A percentile compares a stretch with the other conserved stretches of the same genome.
Evolutionary conservation across 2,113 vertebrate genomes (phyloP).

Genomic region (Tyrannus savana): DNA sequence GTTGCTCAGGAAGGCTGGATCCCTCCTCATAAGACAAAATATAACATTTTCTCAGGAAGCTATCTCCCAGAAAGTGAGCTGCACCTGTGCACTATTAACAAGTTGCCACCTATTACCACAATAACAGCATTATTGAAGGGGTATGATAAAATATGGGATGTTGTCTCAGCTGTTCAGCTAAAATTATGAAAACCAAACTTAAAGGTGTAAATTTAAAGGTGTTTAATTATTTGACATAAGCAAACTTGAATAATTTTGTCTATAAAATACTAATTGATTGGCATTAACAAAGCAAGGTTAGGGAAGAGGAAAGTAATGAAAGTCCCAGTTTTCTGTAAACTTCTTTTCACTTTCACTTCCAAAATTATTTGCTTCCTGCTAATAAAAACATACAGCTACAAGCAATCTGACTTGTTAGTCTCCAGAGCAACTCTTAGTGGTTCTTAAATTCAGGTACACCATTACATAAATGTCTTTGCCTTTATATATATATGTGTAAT

Average conservation of each 20-base stretch:
- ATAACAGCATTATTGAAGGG: neutral
- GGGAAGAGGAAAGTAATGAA: neutral
- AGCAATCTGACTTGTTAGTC: neutral
- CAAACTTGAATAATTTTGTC: neutral
- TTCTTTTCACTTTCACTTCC: neutral
- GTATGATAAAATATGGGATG: neutral
- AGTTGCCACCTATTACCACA: neutral
- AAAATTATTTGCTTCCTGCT: neutral
- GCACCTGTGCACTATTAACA: neutral
- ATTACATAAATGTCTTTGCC: neutral
- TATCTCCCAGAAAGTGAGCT: neutral
- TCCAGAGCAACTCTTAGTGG: neutral
- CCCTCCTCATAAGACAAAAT: neutral
- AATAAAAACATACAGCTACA: neutral
- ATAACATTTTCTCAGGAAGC: neutral
- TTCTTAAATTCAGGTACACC: neutral
- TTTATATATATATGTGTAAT: neutral
- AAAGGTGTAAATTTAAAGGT: neutral
- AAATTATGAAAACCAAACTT: neutral
- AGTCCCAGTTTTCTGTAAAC: neutral
- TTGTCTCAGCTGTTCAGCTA: neutral
- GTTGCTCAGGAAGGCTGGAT: neutral
- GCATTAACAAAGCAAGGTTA: neutral
- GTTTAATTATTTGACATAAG: neutral
- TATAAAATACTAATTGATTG: neutral